Evolutionary conservation across 2,113 vertebrate species (phyloP), one percentile per base, ranked within the genome.

Genomic region (Pygoscelis adeliae): DNA sequence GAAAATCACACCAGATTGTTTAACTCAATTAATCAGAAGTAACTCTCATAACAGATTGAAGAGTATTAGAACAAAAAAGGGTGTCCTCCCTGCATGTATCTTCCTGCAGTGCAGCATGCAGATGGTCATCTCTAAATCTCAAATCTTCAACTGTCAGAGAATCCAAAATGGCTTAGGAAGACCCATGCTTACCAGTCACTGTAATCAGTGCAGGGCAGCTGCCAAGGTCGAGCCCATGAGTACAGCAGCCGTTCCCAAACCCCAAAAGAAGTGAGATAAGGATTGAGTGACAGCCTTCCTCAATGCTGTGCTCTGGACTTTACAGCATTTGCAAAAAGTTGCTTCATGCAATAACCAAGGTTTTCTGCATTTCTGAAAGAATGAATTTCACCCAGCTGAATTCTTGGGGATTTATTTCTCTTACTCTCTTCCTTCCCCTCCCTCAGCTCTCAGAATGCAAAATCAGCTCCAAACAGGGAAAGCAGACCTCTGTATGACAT

Each of bases 1-100:
- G 89, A 93, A 91, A 91, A 84, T 72, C 74, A 62, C 30, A 66
- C 78, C 97, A 96, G 94, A 96, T 94, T 96, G 91, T 95, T 96
- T 93, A 83, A 69, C 87, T 91, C 87, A 36, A 70, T 96, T 87
- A 88, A 96, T 94, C 72, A 92, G 87, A 89, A 94, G 71, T 77
- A 92, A 50, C 58, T 94, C 70, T 81, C 67, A 59, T 50, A 89
- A 69, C 90, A 97, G 85, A 95, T 89, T 97, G 93, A 90, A 85
- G 46, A 58, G 30, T 22, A 87, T 83, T 44, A 94, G 89, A 94
- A 94, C 73, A 97, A 88, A 91, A 97, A 90, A 93, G 62, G 14
- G 44, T 77, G 58, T 88, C 50, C 32, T 90, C 55, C 29, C 78
- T 90, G 78, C 78, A 3, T 70, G 74, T 46, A 13, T 87, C 36